Evolutionary conservation across 2,113 vertebrate species (phyloP).

Genomic region (Holacanthus passer): DNA sequence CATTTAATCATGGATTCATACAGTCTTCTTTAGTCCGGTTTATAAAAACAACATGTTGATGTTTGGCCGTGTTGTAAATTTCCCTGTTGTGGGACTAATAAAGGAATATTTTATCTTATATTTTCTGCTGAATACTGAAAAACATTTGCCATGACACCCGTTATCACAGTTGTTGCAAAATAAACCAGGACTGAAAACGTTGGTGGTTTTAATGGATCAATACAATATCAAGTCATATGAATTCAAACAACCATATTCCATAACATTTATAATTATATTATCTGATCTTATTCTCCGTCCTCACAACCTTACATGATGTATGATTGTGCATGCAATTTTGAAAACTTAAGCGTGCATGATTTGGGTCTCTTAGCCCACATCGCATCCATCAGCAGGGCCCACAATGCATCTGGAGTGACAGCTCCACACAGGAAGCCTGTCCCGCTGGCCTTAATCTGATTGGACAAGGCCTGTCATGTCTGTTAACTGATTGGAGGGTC

Average conservation of each 20-base stretch:
- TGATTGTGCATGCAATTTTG: slow-evolving; percentile 5
- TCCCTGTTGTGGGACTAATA: too few relatives aligned
- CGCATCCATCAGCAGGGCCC: slow-evolving; percentile 53
- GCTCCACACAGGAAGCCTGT: slow-evolving; percentile 73
- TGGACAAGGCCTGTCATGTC: slow-evolving; percentile 81
- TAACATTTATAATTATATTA: too few relatives aligned
- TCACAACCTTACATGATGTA: slow-evolving; percentile 1
- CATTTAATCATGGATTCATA: background rate
- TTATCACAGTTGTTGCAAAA: background rate
- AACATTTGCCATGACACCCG: background rate
- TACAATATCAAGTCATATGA: background rate
- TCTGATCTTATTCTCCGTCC: slow-evolving; percentile 9
- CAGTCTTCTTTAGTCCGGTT: too few relatives aligned
- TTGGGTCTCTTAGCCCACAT: slow-evolving; percentile 31
- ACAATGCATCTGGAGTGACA: slow-evolving; percentile 66
- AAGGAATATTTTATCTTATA: too few relatives aligned
- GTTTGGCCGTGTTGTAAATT: background rate
- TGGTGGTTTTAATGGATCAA: background rate
- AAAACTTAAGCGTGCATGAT: slow-evolving; percentile 18
- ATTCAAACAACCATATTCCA: background rate
- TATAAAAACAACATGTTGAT: background rate
- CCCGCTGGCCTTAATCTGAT: slow-evolving; percentile 77
- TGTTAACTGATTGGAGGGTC: slow-evolving; percentile 76
- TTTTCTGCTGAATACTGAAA: background rate
- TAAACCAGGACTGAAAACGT: background rate